Percentiles rank a stretch among this genome's conserved stretches.
Conservation (phyloP, 2,888 invertebrate genomes). For the Tortrix viridana region DNA sequence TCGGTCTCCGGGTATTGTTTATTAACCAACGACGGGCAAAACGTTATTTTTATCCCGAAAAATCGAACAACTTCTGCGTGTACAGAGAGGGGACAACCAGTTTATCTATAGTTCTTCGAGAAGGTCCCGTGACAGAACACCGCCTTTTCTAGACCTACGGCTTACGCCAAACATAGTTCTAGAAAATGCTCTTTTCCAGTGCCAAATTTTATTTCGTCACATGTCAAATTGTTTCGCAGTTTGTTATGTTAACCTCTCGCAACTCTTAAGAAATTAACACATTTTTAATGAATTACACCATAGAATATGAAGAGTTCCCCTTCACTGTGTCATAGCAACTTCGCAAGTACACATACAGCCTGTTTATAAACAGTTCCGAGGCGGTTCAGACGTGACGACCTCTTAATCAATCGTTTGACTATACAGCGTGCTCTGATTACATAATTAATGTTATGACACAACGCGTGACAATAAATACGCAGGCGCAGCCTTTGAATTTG, state of each 20-base stretch:
- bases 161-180: too few relatives aligned
- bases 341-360: conserved; percentile 44
- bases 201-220: too few relatives aligned
- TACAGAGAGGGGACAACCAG: too few relatives aligned
- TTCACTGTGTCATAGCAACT: conserved; percentile 22
- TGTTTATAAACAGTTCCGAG: neutral
- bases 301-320: conserved; percentile 15
- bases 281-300: conserved; percentile 2
- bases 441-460: neutral
- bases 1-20: too few relatives aligned
- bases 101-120: too few relatives aligned
- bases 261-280: neutral
- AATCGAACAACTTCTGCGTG: too few relatives aligned
- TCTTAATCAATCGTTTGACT: conserved; percentile 41
- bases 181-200: too few relatives aligned
- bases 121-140: too few relatives aligned
- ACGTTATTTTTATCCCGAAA: too few relatives aligned
- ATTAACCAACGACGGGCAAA: too few relatives aligned
- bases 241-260: neutral
- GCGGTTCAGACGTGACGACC: conserved; percentile 43
- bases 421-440: conserved; percentile 23
- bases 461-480: neutral
- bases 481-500: neutral
- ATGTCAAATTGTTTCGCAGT: too few relatives aligned
- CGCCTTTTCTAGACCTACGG: too few relatives aligned